Percentiles rank a stretch among this genome's conserved stretches.
Conservation (phyloP, 2,888 invertebrate species). For the Terebella lapidaria region DNA sequence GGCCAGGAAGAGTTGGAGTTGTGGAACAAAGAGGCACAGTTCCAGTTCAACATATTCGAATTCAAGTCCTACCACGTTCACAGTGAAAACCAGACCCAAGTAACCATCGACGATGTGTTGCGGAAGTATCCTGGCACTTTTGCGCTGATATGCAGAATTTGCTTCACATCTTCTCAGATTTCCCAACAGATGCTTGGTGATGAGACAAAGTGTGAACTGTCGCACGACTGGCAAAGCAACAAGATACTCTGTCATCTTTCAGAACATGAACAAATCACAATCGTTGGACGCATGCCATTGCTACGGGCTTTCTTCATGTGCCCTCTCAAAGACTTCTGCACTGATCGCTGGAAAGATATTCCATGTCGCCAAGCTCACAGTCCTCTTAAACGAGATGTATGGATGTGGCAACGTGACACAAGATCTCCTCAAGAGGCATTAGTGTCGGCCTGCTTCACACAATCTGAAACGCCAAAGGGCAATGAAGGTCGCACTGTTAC, state of each 20-base stretch:
- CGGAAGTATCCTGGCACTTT: constrained; percentile 36
- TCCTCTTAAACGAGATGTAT: constrained; percentile 42
- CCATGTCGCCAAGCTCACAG: constrained; percentile 45
- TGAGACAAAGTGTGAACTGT: constrained; percentile 17
- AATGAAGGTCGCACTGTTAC: no score
- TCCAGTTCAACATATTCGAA: constrained; percentile 37
- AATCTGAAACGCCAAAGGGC: no score
- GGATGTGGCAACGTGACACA: constrained; percentile 43
- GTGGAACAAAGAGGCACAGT: constrained; percentile 44
- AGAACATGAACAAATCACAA: constrained; percentile 24
- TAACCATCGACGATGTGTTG: not conserved
- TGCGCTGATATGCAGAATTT: constrained; percentile 37
- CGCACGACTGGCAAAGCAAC: constrained; percentile 13
- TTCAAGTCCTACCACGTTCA: constrained; percentile 36
- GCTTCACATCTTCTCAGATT: constrained; percentile 34
- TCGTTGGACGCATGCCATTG: constrained; percentile 35
- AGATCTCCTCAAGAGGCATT: not conserved
- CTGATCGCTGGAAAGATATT: constrained; percentile 23
- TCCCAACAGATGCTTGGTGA: no score
- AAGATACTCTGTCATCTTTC: constrained; percentile 9
- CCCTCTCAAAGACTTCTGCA: constrained; percentile 36
- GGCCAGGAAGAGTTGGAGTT: constrained; percentile 35
- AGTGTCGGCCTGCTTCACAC: no score
- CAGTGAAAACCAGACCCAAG: not conserved
- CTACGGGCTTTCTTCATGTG: constrained; percentile 47